These are phyloP conservation scores for Poeciliopsis prolifica DNA, from an alignment of 2,113 vertebrate species.

Conservation along the genomic window DNA sequence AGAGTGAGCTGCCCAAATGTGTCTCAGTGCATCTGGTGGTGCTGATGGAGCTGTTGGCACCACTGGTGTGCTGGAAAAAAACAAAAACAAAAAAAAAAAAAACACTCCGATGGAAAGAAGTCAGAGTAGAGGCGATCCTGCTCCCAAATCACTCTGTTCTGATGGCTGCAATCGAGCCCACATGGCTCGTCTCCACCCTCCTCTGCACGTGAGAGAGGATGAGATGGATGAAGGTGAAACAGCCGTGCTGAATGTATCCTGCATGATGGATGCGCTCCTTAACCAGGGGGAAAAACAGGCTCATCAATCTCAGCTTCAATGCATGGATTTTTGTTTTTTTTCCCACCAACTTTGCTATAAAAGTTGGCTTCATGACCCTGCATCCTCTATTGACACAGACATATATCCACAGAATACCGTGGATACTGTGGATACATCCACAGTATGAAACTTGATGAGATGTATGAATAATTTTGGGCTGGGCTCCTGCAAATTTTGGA, in stretches of 20 bases:
- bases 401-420: neutral
- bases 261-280: slow-evolving; percentile 50
- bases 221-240: slow-evolving; percentile 56
- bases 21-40: slow-evolving; percentile 69
- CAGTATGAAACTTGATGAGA: slow-evolving; percentile 2
- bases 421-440: neutral
- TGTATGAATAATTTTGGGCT: too few species aligned
- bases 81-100: slow-evolving; percentile 44
- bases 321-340: slow-evolving; percentile 21
- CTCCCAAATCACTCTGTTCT: slow-evolving; percentile 60
- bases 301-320: slow-evolving; percentile 39
- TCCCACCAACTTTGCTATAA: slow-evolving; percentile 18
- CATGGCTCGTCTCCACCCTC: slow-evolving; percentile 54
- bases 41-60: slow-evolving; percentile 74
- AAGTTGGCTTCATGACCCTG: neutral
- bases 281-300: slow-evolving; percentile 26
- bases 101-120: slow-evolving; percentile 59
- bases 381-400: neutral
- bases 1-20: slow-evolving; percentile 85
- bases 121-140: slow-evolving; percentile 66
- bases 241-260: slow-evolving; percentile 47
- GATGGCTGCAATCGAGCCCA: slow-evolving; percentile 62
- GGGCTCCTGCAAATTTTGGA: too few species aligned
- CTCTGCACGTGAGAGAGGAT: slow-evolving; percentile 31
- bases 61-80: slow-evolving; percentile 50